Evolutionary conservation across 92 coral and sea anemone genomes (phyloP).

Genomic region (Palythoa grandiflora): DNA sequence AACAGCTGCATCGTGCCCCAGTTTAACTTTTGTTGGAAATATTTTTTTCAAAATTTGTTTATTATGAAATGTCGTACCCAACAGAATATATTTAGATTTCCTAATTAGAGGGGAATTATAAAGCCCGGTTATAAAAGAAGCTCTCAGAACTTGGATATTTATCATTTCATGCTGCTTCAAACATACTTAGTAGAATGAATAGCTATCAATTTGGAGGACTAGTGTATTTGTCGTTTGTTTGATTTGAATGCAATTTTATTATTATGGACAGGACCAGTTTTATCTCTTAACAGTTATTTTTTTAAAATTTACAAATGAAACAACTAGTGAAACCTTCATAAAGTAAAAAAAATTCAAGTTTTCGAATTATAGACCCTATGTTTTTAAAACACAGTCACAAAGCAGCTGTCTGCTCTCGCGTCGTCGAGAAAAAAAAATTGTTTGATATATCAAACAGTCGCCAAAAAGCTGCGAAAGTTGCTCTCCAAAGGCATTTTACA

Average conservation of each 20-base stretch:
- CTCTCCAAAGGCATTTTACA: neutral
- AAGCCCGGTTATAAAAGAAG: neutral
- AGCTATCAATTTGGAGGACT: neutral
- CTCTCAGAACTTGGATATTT: conserved; percentile 3
- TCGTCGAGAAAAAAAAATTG: neutral
- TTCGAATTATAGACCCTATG: neutral
- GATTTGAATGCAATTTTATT: neutral
- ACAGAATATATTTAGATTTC: neutral
- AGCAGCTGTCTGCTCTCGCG: conserved; percentile 36
- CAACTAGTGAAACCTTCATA: neutral
- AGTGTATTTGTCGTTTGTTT: neutral
- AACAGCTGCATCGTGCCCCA: neutral
- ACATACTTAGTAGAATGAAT: neutral
- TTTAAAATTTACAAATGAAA: neutral
- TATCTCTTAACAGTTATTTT: neutral
- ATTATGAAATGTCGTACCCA: neutral
- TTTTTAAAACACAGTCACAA: conserved; percentile 14
- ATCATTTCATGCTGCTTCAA: neutral
- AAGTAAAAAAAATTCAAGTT: conserved; percentile 7
- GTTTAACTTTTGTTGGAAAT: neutral
- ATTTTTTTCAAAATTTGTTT: neutral
- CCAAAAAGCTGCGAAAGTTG: conserved; percentile 1
- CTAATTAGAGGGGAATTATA: conserved; percentile 8
- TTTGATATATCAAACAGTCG: conserved; percentile 11
- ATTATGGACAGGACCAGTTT: neutral